Percentiles rank a stretch among this genome's conserved stretches.
phyloP scores from a whole-genome alignment of 1,140 invertebrate species.

The Hypothenemus hampei region DNA sequence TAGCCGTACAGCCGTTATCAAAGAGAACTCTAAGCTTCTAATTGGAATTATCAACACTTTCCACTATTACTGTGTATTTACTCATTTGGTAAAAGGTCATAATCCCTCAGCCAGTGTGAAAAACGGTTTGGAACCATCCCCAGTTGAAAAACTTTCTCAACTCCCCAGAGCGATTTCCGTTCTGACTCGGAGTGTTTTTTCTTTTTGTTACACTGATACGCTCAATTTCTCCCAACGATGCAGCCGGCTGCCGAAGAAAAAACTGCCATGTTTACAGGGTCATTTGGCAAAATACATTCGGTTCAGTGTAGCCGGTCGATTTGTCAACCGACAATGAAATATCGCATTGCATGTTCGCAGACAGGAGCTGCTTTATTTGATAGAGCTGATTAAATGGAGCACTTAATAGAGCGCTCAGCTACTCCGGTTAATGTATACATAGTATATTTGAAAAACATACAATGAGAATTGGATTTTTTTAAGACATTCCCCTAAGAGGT shows the following conservation, averaged over 20 bases:
- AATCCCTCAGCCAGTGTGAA: not conserved
- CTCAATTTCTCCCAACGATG: slow-evolving; percentile 6
- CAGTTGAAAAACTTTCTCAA: not conserved
- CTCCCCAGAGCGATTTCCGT: not conserved
- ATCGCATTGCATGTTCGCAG: slow-evolving; percentile 1
- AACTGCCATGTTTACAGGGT: slow-evolving; percentile 8
- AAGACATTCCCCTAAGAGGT: no score
- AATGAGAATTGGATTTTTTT: no score
- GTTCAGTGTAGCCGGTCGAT: slow-evolving; percentile 1
- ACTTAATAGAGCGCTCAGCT: not conserved
- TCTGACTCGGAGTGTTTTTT: slow-evolving; percentile 5
- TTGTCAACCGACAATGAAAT: slow-evolving; percentile 12
- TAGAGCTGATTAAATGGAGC: slow-evolving; percentile 2
- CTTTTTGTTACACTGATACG: not conserved
- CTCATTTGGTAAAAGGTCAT: not conserved
- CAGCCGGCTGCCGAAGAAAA: not conserved
- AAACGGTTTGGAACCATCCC: not conserved
- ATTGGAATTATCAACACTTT: not conserved
- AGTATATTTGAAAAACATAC: not conserved
- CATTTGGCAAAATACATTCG: slow-evolving; percentile 10
- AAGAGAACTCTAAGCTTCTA: not conserved
- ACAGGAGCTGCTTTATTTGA: slow-evolving; percentile 5
- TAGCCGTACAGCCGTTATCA: no score
- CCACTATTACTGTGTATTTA: not conserved
- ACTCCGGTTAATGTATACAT: no score